Evolutionary conservation across 2,797 vertebrate genomes (phyloP), one percentile per base, ranked within the genome.

Genomic region (Lerista edwardsae): DNA sequence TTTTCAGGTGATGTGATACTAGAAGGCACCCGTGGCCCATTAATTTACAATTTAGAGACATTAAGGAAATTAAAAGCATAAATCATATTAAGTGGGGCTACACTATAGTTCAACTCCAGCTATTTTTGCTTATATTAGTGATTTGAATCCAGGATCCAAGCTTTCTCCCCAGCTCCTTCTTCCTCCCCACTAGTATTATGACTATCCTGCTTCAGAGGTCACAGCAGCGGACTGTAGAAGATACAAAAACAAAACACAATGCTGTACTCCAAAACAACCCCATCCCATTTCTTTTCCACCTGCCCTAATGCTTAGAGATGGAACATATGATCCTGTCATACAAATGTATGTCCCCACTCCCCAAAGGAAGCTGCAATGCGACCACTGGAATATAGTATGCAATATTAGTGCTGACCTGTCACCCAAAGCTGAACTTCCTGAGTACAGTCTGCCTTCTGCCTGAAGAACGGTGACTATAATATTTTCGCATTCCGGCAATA

Each of bases 1-100:
- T 84, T 89, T 88, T 87, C 82, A 51, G 69, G 7, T 88, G 4
- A 3, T 85, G 23, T 76, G 76, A 51, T 21, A 41, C 31, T 47
- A 69, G 83, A 79, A 72, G 51, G 61, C 8, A 76, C 41, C 73
- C 65, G 47, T 21, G 0, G 80, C 39, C 65, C 12, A 62, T 90
- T 75, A 82, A 59, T 86, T 91, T 92, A 59, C 62, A 83, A 57
- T 79, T 85, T 89, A 86, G 39, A 88, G 31, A 90, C 8, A 51
- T 87, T 84, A 85, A 93, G 77, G n/a, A 86, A 85, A 82, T 89
- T 86, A 84, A 85, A 93, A 89, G 41, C 84, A 83, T 3, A 85
- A 69, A 69, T 83, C 31, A 69, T 1, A 1, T 11, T 83, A 86
- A 77, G 57, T 80, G 0, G 0, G 15, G 7, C 3, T 79, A 68